phyloP scores from a whole-genome alignment of 2,797 vertebrate species.

The Eidolon dupreanum region DNA sequence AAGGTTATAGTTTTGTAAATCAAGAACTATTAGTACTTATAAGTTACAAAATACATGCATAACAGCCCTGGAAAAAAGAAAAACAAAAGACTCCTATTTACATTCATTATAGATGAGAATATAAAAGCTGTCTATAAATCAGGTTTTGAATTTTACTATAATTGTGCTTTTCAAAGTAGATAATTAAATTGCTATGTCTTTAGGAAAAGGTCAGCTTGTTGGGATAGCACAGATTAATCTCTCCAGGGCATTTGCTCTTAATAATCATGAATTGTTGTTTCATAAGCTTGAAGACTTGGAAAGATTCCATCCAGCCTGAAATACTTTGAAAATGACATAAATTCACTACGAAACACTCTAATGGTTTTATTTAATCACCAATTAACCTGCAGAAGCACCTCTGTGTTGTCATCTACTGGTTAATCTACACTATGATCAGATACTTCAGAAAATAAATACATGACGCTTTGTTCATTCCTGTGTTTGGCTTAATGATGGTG shows the following conservation, averaged over 20 bases:
- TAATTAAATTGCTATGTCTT: slow-evolving; percentile 88
- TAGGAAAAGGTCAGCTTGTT: slow-evolving; percentile 85
- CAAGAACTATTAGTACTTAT: neutral
- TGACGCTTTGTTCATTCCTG: neutral
- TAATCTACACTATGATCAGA: slow-evolving; percentile 58
- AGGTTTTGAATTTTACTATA: slow-evolving; percentile 84
- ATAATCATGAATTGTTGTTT: slow-evolving; percentile 85
- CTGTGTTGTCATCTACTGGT: slow-evolving; percentile 67
- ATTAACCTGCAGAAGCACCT: slow-evolving; percentile 83
- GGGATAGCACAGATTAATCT: slow-evolving; percentile 86
- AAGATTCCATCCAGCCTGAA: slow-evolving; percentile 82
- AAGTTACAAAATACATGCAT: neutral
- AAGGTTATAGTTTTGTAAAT: neutral
- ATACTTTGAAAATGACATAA: slow-evolving; percentile 83
- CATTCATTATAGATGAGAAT: slow-evolving; percentile 80
- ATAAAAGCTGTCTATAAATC: slow-evolving; percentile 84
- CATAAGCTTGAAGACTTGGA: slow-evolving; percentile 84
- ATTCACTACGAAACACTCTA: slow-evolving; percentile 81
- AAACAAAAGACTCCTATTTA: slow-evolving; percentile 69
- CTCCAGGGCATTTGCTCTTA: slow-evolving; percentile 86
- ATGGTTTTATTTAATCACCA: slow-evolving; percentile 85
- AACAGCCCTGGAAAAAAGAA: neutral
- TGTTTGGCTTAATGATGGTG: neutral
- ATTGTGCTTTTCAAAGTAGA: slow-evolving; percentile 87
- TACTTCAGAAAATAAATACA: slow-evolving; percentile 28